Evolutionary conservation across 2,888 invertebrate species (phyloP), one percentile per base, ranked within the genome.

Genomic region (Holacanthella duospinosa): DNA sequence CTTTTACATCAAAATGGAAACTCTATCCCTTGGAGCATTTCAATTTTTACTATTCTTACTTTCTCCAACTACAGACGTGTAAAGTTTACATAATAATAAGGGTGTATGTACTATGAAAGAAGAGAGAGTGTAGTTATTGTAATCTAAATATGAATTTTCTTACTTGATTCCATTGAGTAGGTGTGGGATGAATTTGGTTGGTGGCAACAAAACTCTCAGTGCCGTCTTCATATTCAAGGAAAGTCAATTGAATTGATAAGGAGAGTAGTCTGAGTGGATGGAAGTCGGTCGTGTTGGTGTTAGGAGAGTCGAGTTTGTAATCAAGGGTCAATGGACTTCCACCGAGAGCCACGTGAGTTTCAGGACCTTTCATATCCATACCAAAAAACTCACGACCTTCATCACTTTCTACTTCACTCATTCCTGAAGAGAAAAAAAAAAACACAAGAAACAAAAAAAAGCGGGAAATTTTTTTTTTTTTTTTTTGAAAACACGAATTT

Each of bases 261-360:
- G 21, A 21, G 4, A 24, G 55, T 16, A 25, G 24, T 27, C 9
- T 6, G 6, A 55, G 55, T 12, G 27, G 4, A 6, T 4, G 26
- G 9, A 27, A 12, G 55, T 55, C 55, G 25, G 55, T 27, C 6
- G 4, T 21, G 53, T 24, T 53, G 9, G 4, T 27, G 21, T 6
- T 55, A 3, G 25, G 9, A 16, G 27, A 61, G 59, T 68, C 69
- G 57, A 70, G 68, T 53, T 69, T 69, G 66, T 68, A 66, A 57
- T 65, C 66, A 65, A 72, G 66, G 60, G 63, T 66, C 61, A 72
- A 63, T 62, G 66, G 65, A 55, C 27, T 64, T 58, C 67, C 71
- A 62, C 69, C 71, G 62, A 73, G 65, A 58, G 71, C 71, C 64
- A 71, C 66, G 48, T 71, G 68, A 64, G 68, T 61, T 58, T 63